phyloP scores from a whole-genome alignment of 2,797 vertebrate genomes.

The Halcyon badia region DNA sequence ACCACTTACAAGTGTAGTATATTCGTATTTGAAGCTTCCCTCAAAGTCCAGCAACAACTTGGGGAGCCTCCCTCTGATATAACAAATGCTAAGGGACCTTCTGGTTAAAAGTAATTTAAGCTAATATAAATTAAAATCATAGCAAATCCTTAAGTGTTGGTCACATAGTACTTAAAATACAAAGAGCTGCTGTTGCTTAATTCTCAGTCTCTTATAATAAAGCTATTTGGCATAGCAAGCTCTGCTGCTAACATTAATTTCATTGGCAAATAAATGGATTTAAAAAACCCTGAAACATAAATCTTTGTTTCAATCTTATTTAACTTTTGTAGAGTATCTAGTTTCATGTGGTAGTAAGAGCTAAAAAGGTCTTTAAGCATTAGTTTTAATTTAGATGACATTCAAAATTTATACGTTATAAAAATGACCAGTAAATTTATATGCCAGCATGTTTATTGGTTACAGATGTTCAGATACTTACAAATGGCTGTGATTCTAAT shows the following conservation, averaged over 20 bases:
- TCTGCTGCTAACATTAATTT: not conserved
- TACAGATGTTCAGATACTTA: not conserved
- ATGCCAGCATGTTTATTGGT: not conserved
- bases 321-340: not conserved
- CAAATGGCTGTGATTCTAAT: not conserved
- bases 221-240: not conserved
- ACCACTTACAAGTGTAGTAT: not conserved
- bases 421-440: conserved; percentile 16
- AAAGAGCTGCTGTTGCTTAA: not conserved
- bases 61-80: not conserved
- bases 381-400: not conserved
- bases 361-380: not conserved
- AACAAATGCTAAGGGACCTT: not conserved
- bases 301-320: not conserved
- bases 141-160: not conserved
- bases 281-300: not conserved
- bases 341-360: not conserved
- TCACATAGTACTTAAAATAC: not conserved
- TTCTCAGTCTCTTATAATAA: not conserved
- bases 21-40: not conserved
- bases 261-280: not conserved
- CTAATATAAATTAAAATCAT: not conserved
- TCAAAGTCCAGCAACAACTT: not conserved
- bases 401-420: not conserved
- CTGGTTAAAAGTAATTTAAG: not conserved